phyloP scores from a whole-genome alignment of 2,113 vertebrate genomes.

The Sciurus niger region DNA sequence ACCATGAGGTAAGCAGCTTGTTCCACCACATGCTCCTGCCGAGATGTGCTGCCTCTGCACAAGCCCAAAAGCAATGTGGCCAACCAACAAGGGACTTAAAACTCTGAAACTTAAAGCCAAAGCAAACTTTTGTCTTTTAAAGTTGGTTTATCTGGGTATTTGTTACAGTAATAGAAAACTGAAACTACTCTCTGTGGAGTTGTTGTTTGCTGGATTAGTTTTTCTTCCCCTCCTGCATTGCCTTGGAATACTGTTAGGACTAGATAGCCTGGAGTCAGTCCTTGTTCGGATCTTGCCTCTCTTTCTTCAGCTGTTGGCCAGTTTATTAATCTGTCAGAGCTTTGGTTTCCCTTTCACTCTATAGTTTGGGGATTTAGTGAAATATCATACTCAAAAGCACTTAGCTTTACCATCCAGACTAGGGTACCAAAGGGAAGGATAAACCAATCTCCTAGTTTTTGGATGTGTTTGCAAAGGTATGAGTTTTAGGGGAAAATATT shows the following conservation, averaged over 20 bases:
- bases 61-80: neutral
- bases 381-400: neutral
- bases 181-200: neutral
- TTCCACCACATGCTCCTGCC: neutral
- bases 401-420: neutral
- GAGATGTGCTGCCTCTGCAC: neutral
- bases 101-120: neutral
- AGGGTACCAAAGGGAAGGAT: neutral
- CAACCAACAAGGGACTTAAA: neutral
- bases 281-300: neutral
- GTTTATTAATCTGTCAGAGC: neutral
- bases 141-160: neutral
- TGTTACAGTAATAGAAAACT: neutral
- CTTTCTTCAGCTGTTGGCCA: neutral
- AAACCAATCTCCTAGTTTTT: neutral
- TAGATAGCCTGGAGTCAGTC: neutral
- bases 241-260: neutral
- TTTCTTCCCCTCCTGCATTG: neutral
- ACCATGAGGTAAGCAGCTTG: neutral
- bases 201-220: neutral
- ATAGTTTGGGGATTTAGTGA: neutral
- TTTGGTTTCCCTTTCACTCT: neutral
- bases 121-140: neutral
- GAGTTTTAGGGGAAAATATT: neutral
- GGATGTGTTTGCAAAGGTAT: conserved; percentile 9